Evolutionary conservation across 2,888 invertebrate species (phyloP).

Genomic region (Cephalotes varians): DNA sequence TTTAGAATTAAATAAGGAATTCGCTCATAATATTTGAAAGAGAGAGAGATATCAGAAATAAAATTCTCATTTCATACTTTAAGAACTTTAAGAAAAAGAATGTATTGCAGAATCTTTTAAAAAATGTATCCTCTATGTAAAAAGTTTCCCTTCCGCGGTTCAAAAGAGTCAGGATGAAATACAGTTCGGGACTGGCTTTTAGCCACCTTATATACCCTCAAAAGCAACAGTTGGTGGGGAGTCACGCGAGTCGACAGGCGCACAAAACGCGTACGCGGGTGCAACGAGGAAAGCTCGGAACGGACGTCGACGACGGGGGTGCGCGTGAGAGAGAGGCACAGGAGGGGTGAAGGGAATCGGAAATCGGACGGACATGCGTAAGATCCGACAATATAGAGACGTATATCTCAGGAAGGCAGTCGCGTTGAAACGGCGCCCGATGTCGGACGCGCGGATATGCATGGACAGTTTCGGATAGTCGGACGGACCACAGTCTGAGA

Average conservation of each 20-base stretch:
- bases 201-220: conserved; percentile 23
- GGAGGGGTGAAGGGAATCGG: conserved; percentile 55
- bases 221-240: conserved; percentile 78
- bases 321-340: conserved; percentile 30
- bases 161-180: not conserved
- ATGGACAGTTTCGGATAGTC: not conserved
- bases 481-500: not conserved
- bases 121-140: not conserved
- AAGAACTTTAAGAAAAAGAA: not conserved
- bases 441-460: conserved; percentile 70
- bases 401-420: conserved; percentile 73
- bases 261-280: conserved; percentile 27
- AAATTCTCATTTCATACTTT: not conserved
- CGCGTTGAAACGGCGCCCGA: conserved; percentile 78
- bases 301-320: not conserved
- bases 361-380: conserved; percentile 80
- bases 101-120: not conserved
- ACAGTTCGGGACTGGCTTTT: not conserved
- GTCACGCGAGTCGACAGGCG: conserved; percentile 36
- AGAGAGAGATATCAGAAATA: no score
- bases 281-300: conserved; percentile 40
- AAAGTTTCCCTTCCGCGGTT: not conserved
- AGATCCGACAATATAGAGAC: conserved; percentile 74
- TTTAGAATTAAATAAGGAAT: not conserved
- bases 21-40: not conserved